Evolutionary conservation across 92 coral and sea anemone genomes (phyloP).

Genomic region (Phenganax stokvisi): DNA sequence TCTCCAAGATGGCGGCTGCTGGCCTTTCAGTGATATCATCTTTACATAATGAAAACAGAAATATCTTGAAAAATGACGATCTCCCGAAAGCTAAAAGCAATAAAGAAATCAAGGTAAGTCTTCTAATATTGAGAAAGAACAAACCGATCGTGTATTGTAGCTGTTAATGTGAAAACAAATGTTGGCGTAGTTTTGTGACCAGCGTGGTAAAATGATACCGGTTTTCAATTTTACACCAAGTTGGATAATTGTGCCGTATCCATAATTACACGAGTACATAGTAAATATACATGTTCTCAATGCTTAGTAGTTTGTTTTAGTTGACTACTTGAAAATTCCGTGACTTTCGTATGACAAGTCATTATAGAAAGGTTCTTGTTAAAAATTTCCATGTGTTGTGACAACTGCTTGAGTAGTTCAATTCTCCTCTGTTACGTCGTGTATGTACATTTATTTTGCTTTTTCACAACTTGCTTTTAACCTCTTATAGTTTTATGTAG

Average conservation of each 20-base stretch:
- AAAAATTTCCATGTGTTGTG: not conserved
- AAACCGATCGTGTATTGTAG: too few relatives aligned
- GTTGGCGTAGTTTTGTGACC: not conserved
- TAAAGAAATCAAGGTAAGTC: slow-evolving; percentile 29
- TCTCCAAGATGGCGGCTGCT: slow-evolving; percentile 44
- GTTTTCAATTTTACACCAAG: not conserved
- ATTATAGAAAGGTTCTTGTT: not conserved
- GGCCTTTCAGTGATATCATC: slow-evolving; percentile 39
- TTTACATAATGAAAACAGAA: slow-evolving; percentile 36
- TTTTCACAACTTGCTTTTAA: not conserved
- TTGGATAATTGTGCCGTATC: not conserved
- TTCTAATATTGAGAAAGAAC: not conserved
- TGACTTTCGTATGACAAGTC: not conserved
- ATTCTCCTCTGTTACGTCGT: slow-evolving; percentile 18
- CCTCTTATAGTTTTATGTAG: too few relatives aligned
- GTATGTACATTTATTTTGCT: not conserved
- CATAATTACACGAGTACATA: not conserved
- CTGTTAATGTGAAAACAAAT: not conserved
- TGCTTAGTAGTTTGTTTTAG: not conserved
- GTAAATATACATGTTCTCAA: not conserved
- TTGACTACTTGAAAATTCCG: not conserved
- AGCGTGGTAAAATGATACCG: not conserved
- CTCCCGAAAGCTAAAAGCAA: slow-evolving; percentile 30
- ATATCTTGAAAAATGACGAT: slow-evolving; percentile 39
- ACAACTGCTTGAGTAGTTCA: not conserved